These are phyloP conservation scores for Polymixis flavicincta DNA, from an alignment of 2,888 invertebrate species.

Conservation along the genomic window DNA sequence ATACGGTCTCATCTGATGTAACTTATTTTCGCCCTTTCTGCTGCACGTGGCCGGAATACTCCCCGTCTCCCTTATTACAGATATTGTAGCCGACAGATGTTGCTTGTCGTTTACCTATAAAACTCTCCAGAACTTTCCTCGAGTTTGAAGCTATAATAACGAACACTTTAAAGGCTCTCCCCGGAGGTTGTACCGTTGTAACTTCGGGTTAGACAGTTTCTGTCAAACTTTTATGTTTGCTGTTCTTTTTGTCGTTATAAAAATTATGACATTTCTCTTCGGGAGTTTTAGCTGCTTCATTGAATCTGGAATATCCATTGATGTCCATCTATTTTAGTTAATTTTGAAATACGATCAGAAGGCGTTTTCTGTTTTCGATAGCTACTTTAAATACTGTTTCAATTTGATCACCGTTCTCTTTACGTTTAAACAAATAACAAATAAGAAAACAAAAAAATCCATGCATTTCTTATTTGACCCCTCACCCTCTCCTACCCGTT, in stretches of 20 bases:
- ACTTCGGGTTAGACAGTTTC: slow-evolving; percentile 53
- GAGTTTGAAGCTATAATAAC: slow-evolving; percentile 66
- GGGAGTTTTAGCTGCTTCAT: slow-evolving; percentile 14
- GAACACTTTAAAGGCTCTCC: slow-evolving; percentile 63
- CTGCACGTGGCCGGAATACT: slow-evolving; percentile 53
- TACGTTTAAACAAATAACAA: slow-evolving; percentile 15
- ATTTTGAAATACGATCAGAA: not conserved
- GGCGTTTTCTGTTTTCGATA: not conserved
- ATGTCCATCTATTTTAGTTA: not conserved
- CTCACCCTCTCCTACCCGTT: slow-evolving; percentile 8
- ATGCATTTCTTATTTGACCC: slow-evolving; percentile 16
- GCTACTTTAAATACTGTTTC: not conserved
- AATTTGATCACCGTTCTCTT: slow-evolving; percentile 1
- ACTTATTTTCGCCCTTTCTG: slow-evolving; percentile 58
- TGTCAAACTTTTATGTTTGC: slow-evolving; percentile 54
- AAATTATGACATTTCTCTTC: slow-evolving; percentile 31
- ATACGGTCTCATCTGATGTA: slow-evolving; percentile 53
- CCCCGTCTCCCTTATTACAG: slow-evolving; percentile 60
- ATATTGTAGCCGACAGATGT: slow-evolving; percentile 72
- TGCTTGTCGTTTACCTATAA: slow-evolving; percentile 69
- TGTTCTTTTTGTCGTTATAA: slow-evolving; percentile 33
- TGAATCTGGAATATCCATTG: not conserved
- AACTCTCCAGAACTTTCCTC: slow-evolving; percentile 61
- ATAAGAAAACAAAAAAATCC: slow-evolving; percentile 15
- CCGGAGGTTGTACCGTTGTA: slow-evolving; percentile 46